Evolutionary conservation across 2,113 vertebrate genomes (phyloP), one percentile per base, ranked within the genome.

Genomic region (Alosa alosa): DNA sequence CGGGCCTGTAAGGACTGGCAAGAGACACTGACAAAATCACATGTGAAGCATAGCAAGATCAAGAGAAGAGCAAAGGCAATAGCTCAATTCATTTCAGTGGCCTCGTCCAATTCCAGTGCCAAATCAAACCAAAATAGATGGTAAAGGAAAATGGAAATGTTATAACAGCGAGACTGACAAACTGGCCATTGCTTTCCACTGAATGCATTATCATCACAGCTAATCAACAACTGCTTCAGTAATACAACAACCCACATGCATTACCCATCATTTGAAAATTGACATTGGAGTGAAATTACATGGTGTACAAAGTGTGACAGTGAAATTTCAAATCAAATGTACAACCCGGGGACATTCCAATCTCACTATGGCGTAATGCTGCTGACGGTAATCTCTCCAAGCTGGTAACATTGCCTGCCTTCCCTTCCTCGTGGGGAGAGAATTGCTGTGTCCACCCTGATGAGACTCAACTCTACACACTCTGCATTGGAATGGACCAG

Each of bases 401-500:
- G 25, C 64, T 72, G 25, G 64, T 25, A 9, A 72, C 64, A 72
- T 72, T 31, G 64, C 55, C 22, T n/a, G 55, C 64, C 31, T 72
- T 36, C 25, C n/a, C 64, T 36, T 72, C 64, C 64, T 13, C 31
- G 64, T 25, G 9, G 8, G 7, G n/a, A 25, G 64, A 72, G 64
- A 72, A 72, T 72, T 72, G 25, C 64, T 72, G 25, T 72, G 64
- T 72, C 64, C 64, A 72, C 25, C 64, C 25, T 36, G 25, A 72
- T 72, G 64, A 72, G n/a, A 25, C 64, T 72, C 64, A 72, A 72
- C 8, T 36, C 25, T 36, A 36, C 55, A 15, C 82, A 84, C 47
- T 83, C 45, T 72, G 64, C 36, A 83, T 55, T 86, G 83, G 81
- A 81, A 84, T 49, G 1, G 47, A 57, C 81, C 64, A 82, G 25